Base-by-base conservation (phyloP, 2,888 invertebrate genomes). In the Drosophila falleni region DNA sequence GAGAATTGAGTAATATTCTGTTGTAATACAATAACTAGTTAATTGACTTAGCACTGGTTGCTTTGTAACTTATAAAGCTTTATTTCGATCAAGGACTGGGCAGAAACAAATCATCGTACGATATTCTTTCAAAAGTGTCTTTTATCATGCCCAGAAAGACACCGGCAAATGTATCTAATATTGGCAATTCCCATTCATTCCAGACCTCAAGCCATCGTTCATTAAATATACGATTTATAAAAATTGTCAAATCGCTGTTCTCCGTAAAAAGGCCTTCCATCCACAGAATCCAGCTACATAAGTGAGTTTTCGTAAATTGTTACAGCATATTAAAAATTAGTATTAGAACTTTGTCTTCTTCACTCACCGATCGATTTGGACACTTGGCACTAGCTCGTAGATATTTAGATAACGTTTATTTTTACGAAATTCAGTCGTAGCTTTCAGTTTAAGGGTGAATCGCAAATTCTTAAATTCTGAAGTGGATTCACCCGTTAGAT, bases 31-130 rank as follows among this genome's bases (percentile, higher is more conserved):
- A 42, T 6, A 19, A 23, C 44, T 6, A 5, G 13, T 23, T 23
- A 44, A 23, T 13, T 29, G 5, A 15, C 23, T 46, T 16, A 41
- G 39, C 41, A 16, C 41, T 10, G 9, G 9, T 4, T 41, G 16
- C 16, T 9, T 16, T 41, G 6, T 9, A 16, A 9, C 15, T 16
- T 16, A 10, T 41, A 16, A 5, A 41, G 13, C n/a, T 35, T 37
- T 2, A 39, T 39, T 39, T 39, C 15, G 15, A 15, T 15, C 6
- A 39, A n/a, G 11, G 4, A 8, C 2, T 41, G 11, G 72, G 23
- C 0, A 83, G 41, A 53, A 83, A 80, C 68, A 87, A 33, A 3
- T 83, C 81, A 39, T 86, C 87, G 41, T 86, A 82, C 6, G 82
- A 35, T 5, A 70, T 39, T 5, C n/a, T 47, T 6, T 65, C 16